Evolutionary conservation across 2,888 invertebrate genomes (phyloP), one percentile per base, ranked within the genome.

Genomic region (Plusia festucae): DNA sequence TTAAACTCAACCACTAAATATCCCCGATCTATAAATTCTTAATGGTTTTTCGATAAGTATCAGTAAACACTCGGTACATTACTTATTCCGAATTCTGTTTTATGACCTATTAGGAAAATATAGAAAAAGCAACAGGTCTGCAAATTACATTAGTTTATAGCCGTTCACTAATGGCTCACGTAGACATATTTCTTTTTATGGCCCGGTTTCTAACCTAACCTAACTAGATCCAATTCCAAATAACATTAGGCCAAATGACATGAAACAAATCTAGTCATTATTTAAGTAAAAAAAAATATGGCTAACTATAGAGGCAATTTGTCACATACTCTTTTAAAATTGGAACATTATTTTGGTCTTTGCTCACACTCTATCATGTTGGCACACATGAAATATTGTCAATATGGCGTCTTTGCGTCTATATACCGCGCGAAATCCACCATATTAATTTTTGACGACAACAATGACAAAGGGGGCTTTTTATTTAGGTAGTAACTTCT

Each of bases 121-220:
- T 57, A 54, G 59, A 55, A 56, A 52, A 51, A 57, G 72, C 79
- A 79, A 77, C 79, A 79, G 79, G 77, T 79, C 56, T 46, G 63
- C 51, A 70, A 75, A 75, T 79, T 72, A 72, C 66, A 57, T 18
- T 24, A 16, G 62, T 70, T 73, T 68, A 73, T 73, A 32, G 65
- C 66, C 52, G 56, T 54, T 20, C 24, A 55, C 62, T 76, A 76
- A 76, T 76, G 51, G 76, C 53, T 53, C 65, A 56, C 65, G 58
- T 68, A 62, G 64, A 64, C 55, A 70, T 70, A 71, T 71, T 57
- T 68, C 53, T 68, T 66, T 76, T 76, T 78, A 78, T 56, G 78
- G 7, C 40, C 57, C 53, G 27, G 53, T 59, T 73, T 49, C 16
- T 40, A 40, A n/a, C n/a, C n/a, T 40, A 40, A 1, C 40, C 40